phyloP scores from a whole-genome alignment of 2,888 invertebrate species.

The Noctua comes region DNA sequence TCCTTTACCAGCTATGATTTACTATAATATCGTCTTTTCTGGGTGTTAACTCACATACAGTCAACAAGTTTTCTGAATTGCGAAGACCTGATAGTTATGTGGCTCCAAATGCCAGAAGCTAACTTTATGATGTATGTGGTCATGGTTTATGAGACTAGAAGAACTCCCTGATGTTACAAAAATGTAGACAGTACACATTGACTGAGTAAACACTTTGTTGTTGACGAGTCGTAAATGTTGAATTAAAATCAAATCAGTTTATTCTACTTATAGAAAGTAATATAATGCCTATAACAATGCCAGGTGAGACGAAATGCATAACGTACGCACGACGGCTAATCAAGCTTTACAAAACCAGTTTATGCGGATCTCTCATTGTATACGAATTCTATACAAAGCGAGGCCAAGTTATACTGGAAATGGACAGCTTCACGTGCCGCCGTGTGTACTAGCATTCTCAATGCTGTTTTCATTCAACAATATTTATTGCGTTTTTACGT shows the following conservation, averaged over 20 bases:
- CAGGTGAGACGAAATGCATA: background rate
- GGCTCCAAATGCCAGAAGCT: background rate
- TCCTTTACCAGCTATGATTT: background rate
- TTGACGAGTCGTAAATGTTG: background rate
- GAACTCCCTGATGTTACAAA: background rate
- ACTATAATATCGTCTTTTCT: background rate
- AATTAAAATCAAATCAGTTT: background rate
- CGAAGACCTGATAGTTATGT: constrained; percentile 7
- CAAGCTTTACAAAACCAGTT: too few species aligned
- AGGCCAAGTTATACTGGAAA: too few species aligned
- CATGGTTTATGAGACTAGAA: background rate
- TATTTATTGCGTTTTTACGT: background rate
- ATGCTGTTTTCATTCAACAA: background rate
- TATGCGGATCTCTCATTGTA: too few species aligned
- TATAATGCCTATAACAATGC: background rate
- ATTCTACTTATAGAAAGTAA: constrained; percentile 7
- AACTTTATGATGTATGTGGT: constrained; percentile 5
- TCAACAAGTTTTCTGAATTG: background rate
- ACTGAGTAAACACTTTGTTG: background rate
- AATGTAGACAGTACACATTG: background rate
- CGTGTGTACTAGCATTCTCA: background rate
- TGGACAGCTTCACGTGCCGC: too few species aligned
- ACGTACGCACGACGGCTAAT: too few species aligned
- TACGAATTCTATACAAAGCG: too few species aligned
- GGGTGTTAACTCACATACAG: background rate